Percentiles rank a stretch among this genome's conserved stretches.
Evolutionary conservation across 2,888 invertebrate species (phyloP).

Genomic region (Cacoxenus indagator): DNA sequence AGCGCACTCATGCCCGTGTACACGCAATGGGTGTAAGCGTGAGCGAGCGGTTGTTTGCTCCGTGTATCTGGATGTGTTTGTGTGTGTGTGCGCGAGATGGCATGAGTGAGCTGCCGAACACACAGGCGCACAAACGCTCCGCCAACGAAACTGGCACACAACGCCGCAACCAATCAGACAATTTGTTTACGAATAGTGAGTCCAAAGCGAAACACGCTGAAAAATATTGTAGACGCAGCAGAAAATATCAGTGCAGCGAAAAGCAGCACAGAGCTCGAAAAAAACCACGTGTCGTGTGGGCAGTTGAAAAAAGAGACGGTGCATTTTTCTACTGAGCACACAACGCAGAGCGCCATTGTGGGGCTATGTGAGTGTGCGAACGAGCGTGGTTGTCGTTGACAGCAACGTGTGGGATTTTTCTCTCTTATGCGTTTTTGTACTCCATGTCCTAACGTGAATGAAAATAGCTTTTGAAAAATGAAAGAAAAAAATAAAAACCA

Average conservation of each 20-base stretch:
- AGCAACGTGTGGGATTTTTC: slow-evolving; percentile 5
- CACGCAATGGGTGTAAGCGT: slow-evolving; percentile 5
- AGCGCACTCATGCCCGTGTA: slow-evolving; percentile 15
- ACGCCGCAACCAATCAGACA: slow-evolving; percentile 62
- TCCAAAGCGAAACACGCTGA: slow-evolving; percentile 43
- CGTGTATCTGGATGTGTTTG: neutral
- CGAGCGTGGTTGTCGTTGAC: neutral
- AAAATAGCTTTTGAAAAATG: too few relatives aligned
- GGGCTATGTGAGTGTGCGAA: too few relatives aligned
- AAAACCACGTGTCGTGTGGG: slow-evolving; percentile 11
- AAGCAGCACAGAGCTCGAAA: slow-evolving; percentile 13
- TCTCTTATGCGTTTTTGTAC: slow-evolving; percentile 9
- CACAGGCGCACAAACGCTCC: slow-evolving; percentile 22
- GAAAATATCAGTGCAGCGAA: neutral
- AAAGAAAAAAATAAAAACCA: slow-evolving; percentile 23
- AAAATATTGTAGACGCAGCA: neutral
- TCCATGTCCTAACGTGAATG: slow-evolving; percentile 19
- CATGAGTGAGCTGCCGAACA: slow-evolving; percentile 15
- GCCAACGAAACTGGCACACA: slow-evolving; percentile 5
- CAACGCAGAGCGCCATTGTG: too few relatives aligned
- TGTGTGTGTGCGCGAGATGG: neutral
- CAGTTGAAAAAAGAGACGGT: slow-evolving; percentile 36
- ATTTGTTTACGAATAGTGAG: slow-evolving; percentile 69
- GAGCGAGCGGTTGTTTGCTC: neutral
- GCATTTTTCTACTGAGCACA: slow-evolving; percentile 39